Conservation (phyloP, 2,113 vertebrate genomes). For the Gasterosteus nipponicus region DNA sequence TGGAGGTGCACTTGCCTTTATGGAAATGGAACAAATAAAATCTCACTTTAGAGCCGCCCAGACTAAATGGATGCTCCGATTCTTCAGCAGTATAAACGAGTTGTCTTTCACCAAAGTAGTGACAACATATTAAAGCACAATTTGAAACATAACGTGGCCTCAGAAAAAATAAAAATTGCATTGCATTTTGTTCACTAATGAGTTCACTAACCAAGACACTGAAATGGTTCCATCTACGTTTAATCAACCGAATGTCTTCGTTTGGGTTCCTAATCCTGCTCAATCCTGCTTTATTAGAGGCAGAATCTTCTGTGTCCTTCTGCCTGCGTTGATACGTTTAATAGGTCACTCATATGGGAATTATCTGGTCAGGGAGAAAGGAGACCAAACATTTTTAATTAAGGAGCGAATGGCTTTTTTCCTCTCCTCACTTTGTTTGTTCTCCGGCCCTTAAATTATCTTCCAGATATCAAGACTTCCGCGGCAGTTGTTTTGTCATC, state of each 20-base stretch:
- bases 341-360: constrained; percentile 65
- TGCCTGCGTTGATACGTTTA: constrained; percentile 63
- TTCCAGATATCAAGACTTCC: constrained; percentile 64
- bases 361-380: constrained; percentile 60
- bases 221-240: constrained; percentile 16
- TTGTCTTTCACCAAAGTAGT: not conserved
- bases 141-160: not conserved
- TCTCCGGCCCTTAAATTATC: constrained; percentile 60
- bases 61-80: constrained; percentile 14
- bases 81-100: not conserved
- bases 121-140: not conserved
- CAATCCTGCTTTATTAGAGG: constrained; percentile 50
- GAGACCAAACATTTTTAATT: constrained; percentile 72
- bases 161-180: not conserved
- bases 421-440: constrained; percentile 36
- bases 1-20: constrained; percentile 64
- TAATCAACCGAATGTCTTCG: constrained; percentile 62
- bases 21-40: constrained; percentile 57
- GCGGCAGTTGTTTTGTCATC: constrained; percentile 60
- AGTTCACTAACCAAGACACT: constrained; percentile 42
- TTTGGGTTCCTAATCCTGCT: constrained; percentile 12
- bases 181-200: constrained; percentile 33
- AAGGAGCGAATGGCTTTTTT: constrained; percentile 40
- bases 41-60: constrained; percentile 22
- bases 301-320: constrained; percentile 54